phyloP scores from a whole-genome alignment of 2,797 vertebrate genomes.

The Hippoglossus hippoglossus region DNA sequence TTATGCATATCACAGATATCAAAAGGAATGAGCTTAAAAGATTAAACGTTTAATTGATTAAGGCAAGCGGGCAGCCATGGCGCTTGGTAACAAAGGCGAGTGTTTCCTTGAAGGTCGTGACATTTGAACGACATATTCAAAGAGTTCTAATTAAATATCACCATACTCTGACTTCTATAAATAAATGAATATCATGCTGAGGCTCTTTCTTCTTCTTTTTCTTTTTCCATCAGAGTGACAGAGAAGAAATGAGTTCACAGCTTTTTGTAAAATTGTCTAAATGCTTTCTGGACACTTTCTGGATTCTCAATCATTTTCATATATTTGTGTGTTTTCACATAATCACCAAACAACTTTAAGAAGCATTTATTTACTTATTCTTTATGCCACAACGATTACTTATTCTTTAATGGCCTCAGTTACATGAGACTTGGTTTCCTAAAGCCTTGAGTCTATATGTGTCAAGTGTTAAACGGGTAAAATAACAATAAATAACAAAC shows the following conservation, averaged over 20 bases:
- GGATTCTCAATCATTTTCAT: neutral
- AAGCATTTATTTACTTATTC: too few relatives aligned
- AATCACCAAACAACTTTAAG: too few relatives aligned
- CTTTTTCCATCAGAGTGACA: neutral
- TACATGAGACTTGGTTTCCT: too few relatives aligned
- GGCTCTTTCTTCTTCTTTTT: neutral
- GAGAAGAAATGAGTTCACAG: neutral
- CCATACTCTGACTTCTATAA: constrained; percentile 27
- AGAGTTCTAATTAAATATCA: constrained; percentile 64
- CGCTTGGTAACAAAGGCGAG: constrained; percentile 39
- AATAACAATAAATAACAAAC: too few relatives aligned
- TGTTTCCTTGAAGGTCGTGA: constrained; percentile 63
- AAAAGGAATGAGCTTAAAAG: constrained; percentile 71
- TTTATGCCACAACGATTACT: too few relatives aligned
- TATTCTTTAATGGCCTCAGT: too few relatives aligned
- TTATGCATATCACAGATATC: constrained; percentile 72
- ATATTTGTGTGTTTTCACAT: too few relatives aligned
- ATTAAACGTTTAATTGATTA: constrained; percentile 74
- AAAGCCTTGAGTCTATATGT: too few relatives aligned
- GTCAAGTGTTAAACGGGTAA: too few relatives aligned
- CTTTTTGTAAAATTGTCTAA: neutral
- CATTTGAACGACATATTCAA: constrained; percentile 45
- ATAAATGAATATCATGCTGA: constrained; percentile 28
- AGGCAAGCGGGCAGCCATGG: constrained; percentile 31
- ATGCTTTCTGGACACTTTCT: constrained; percentile 9